Conservation (phyloP, 2,797 vertebrate species). For the Rhinichthys osculus region DNA sequence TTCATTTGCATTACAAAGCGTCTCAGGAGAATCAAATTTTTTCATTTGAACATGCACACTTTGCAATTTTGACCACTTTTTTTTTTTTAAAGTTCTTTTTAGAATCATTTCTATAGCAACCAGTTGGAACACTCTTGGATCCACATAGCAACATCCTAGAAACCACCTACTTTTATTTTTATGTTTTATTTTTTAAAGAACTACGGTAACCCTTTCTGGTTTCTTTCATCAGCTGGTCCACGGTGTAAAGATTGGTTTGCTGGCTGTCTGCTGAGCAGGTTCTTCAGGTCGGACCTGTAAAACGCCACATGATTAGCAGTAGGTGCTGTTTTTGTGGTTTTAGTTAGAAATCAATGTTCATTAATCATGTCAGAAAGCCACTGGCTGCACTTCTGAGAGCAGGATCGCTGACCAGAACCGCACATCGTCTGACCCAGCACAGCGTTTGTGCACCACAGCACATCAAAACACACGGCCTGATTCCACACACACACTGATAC, state of each 20-base stretch:
- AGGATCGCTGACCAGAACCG: constrained; percentile 77
- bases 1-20: constrained; percentile 14
- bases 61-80: not conserved
- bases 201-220: not conserved
- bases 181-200: not conserved
- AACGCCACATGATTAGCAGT: constrained; percentile 57
- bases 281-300: constrained; percentile 64
- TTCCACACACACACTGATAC: not conserved
- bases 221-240: constrained; percentile 17
- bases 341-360: constrained; percentile 76
- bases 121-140: not conserved
- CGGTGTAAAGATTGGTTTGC: not conserved
- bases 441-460: constrained; percentile 71
- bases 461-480: constrained; percentile 57
- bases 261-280: constrained; percentile 54
- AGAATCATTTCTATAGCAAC: constrained; percentile 4
- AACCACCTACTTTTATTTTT: not conserved
- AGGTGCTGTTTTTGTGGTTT: constrained; percentile 70
- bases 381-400: constrained; percentile 75
- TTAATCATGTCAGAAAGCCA: constrained; percentile 79
- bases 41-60: not conserved
- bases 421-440: constrained; percentile 61
- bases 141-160: not conserved
- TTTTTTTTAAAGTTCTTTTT: not conserved
- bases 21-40: not conserved